Base-by-base conservation (phyloP, 2,888 invertebrate species). In the Pollenia labialis region DNA sequence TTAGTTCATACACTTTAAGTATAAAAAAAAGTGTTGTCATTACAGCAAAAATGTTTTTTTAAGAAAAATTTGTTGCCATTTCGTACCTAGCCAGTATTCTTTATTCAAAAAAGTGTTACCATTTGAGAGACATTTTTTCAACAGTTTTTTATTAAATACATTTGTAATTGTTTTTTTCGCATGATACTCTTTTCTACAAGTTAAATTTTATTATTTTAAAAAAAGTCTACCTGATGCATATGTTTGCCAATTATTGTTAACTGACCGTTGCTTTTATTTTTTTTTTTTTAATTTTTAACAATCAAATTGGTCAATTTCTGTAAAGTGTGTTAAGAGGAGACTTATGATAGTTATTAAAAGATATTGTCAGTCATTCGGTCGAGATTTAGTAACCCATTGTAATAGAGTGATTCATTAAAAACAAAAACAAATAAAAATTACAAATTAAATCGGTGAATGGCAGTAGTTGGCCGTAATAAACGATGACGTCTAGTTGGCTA, bases 381-480 rank as follows among this genome's bases (percentile, higher is more conserved):
- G 58, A 79, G 60, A 84, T 74, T 66, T 68, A 74, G 72, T 84
- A 79, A 79, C 46, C 66, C 40, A 60, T 66, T 64, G 72, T 60
- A 79, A 48, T 11, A 60, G 68, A 74, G 50, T 32, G 40, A 64
- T 64, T 84, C 60, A 79, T 60, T 84, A 68, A 81, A 68, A 71
- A 79, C 44, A 23, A 74, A 44, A 69, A 62, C 14, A 69, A 46
- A 46, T 46, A 58, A 42, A 75, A 74, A 40, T 14, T 14, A 48
- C 14, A 48, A 42, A 42, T 44, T 42, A 16, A 44, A 62, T 50
- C 66, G 56, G 81, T 72, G 46, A 81, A 72, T 64, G 72, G 64
- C 16, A 54, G 11, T 60, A 46, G 32, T 32, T 64, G 72, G 64
- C 16, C 46, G 11, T 60, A 50, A 58, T 58, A 48, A 77, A 11